Conservation (phyloP, 1,140 invertebrate species). For the Aporrectodea caliginosa region DNA sequence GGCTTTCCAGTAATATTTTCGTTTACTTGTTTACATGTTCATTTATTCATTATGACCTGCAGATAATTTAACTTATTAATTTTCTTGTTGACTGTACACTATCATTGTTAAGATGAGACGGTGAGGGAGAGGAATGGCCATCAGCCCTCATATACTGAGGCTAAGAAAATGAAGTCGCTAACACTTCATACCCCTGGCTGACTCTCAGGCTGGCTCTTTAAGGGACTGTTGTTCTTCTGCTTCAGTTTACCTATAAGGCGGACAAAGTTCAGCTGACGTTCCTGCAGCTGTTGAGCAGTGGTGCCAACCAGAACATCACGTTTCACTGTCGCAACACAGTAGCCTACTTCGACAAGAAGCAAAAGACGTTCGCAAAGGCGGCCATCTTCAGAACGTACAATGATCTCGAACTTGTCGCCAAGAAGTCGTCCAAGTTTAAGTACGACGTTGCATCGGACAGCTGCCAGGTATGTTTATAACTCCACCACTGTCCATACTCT, state of each 20-base stretch:
- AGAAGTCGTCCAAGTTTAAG: constrained; percentile 68
- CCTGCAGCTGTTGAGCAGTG: constrained; percentile 71
- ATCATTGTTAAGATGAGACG: no score
- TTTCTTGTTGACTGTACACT: no score
- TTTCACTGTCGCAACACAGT: constrained; percentile 78
- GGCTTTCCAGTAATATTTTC: constrained; percentile 34
- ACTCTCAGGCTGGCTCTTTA: no score
- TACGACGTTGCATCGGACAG: constrained; percentile 73
- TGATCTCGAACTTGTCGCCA: constrained; percentile 72
- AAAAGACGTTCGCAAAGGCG: constrained; percentile 66
- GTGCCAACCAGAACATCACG: constrained; percentile 77
- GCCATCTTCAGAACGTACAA: constrained; percentile 73
- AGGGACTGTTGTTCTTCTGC: no score
- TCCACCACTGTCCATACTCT: no score
- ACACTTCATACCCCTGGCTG: no score
- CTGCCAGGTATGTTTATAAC: constrained; percentile 78
- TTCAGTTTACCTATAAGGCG: constrained; percentile 81
- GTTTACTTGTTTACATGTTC: no score
- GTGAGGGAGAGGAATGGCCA: no score
- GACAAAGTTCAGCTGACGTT: constrained; percentile 77
- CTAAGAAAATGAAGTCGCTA: no score
- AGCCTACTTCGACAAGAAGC: constrained; percentile 68
- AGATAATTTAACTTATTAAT: no score
- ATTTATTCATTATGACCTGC: no score
- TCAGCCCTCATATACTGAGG: no score